Percentiles rank a stretch among this genome's conserved stretches.
Conservation (phyloP, 2,888 invertebrate genomes). For the Caenorhabditis imperialis region DNA sequence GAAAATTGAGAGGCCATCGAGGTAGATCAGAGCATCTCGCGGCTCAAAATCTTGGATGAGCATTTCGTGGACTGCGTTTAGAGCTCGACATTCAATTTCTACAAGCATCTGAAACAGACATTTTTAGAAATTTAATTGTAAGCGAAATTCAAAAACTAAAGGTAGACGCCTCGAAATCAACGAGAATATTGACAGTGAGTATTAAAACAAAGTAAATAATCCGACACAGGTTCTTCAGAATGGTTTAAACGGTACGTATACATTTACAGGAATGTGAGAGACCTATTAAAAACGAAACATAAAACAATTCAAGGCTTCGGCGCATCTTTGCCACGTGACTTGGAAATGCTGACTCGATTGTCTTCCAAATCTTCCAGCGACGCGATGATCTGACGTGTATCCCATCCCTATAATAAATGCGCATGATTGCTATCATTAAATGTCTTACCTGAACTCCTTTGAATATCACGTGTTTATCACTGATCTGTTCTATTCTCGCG, state of each 20-base stretch:
- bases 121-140: background rate
- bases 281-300: background rate
- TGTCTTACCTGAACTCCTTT: conserved; percentile 37
- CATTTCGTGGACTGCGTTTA: conserved; percentile 29
- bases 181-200: no score
- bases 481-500: conserved; percentile 49
- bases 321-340: conserved; percentile 8
- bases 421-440: background rate
- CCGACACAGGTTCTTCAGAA: no score
- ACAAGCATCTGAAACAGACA: conserved; percentile 37
- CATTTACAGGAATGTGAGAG: conserved; percentile 19
- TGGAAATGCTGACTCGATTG: conserved; percentile 47
- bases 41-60: conserved; percentile 52
- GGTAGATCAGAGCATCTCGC: conserved; percentile 30
- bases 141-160: background rate
- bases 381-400: conserved; percentile 56
- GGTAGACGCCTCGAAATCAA: background rate
- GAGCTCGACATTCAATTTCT: conserved; percentile 47
- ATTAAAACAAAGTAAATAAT: no score
- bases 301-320: background rate
- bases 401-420: conserved; percentile 56
- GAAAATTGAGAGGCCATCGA: conserved; percentile 32
- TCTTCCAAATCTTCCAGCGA: conserved; percentile 56
- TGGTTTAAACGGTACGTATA: background rate
- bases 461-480: conserved; percentile 45